Evolutionary conservation across 2,113 vertebrate species (phyloP).

Genomic region (Microtus pennsylvanicus): DNA sequence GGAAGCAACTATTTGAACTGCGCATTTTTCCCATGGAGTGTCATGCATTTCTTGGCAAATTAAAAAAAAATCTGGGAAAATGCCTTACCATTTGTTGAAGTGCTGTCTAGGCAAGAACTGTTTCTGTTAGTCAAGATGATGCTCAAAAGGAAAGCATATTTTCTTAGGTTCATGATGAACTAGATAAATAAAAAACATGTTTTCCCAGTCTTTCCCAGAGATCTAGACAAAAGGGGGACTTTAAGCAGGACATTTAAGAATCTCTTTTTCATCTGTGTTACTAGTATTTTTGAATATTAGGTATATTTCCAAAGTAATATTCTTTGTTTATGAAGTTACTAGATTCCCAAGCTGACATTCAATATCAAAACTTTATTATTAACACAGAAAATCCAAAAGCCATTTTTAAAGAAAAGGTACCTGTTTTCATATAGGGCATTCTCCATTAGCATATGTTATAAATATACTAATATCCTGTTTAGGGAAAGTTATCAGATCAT

Average conservation of each 20-base stretch:
- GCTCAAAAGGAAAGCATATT: neutral
- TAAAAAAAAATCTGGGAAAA: neutral
- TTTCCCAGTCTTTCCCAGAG: neutral
- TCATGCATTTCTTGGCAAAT: neutral
- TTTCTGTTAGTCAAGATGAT: conserved; percentile 25
- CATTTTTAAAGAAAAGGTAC: neutral
- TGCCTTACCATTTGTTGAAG: neutral
- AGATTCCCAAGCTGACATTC: neutral
- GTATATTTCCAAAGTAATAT: neutral
- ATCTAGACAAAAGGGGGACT: neutral
- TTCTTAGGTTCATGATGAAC: neutral
- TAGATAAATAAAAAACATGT: neutral
- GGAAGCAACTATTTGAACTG: conserved; percentile 4
- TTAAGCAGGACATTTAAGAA: neutral
- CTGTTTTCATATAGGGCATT: neutral
- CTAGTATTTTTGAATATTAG: neutral
- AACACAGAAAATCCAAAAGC: neutral
- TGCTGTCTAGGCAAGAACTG: neutral
- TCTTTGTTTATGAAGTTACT: neutral
- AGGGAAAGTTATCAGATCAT: neutral
- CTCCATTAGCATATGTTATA: neutral
- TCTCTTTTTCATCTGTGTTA: neutral
- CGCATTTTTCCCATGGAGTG: neutral
- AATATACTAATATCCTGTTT: neutral
- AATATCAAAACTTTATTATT: neutral